Base-by-base conservation (phyloP, 2,113 vertebrate species). In the Mormoops blainvillei region DNA sequence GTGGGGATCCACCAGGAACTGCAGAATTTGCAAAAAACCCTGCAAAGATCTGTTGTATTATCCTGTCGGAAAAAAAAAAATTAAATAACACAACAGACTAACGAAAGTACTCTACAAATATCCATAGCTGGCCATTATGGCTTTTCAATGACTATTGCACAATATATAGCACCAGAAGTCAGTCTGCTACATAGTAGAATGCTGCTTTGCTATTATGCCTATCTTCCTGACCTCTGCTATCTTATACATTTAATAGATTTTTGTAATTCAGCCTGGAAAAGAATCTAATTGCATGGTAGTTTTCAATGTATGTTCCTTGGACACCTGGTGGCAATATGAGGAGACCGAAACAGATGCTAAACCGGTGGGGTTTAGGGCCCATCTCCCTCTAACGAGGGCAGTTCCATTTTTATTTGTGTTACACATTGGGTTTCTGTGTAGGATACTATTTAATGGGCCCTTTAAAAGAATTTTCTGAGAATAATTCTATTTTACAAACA, bases 11-110 rank as follows among this genome's bases (percentile, higher is more conserved):
- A 8, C 99, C 99, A 7, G 99, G 98, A 74, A 99, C 97, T 7
- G 99, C 99, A 9, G 99, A 99, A 98, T 99, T 99, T 87, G 99
- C 99, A 95, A 99, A 99, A 91, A 99, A 99, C 41, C 99, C 99
- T 4, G 99, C 99, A 48, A 99, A 99, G 98, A 99, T 99, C 98
- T 99, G 99, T 95, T 99, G 99, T 87, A 99, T 99, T 91, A 99
- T 99, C 74, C 99, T 99, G 97, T 86, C 94, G 58, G 43, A 36
- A 52, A 50, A 2, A 31, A 22, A 41, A 33, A 78, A 78, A 0
- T 45, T 19, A 78, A 45, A 7, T 84, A 48, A 97, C 43, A 67
- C 36, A 92, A 84, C 7, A 74, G 43, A 86, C 19, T 18, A 48
- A 74, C 48, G 13, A 58, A 82, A 78, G 54, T 67, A 54, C 20